Base-by-base conservation (phyloP, 2,113 vertebrate species). In the Sitta europaea region DNA sequence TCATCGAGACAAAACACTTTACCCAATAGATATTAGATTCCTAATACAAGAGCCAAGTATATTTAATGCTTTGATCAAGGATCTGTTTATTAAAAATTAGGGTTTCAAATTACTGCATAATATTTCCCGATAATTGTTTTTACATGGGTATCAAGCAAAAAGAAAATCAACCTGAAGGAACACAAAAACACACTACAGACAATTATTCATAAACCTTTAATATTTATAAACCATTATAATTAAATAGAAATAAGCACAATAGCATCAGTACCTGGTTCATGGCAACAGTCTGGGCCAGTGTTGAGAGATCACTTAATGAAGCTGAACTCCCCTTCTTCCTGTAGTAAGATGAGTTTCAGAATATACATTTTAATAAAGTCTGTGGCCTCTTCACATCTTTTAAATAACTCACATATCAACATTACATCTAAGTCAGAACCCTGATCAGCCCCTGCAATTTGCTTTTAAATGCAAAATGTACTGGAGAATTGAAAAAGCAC, bases 251-350 rank as follows among this genome's bases (percentile, higher is more conserved):
- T 27, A 66, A 10, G 20, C 5, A 65, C 6, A 65, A 66, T 1
- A 58, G n/a, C 24, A 62, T 27, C 66, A 40, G 24, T 97, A 98
- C 98, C 97, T 98, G 98, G 40, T 40, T 94, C 63, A 94, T 58
- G 73, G 91, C 53, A 23, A 92, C 61, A 58, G 94, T 68, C 7
- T 90, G 92, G 47, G 70, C 72, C 16, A 98, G 51, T 19, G 47
- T 62, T 58, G 94, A 93, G 48, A 98, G 78, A 7, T 98, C 97
- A 13, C 96, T 90, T 11, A 97, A 45, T 3, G 98, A 98, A 45
- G 94, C 95, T 51, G 97, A 97, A 45, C 15, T 90, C 65, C 93
- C 96, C 73, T 97, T 97, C 84, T 90, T 97, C 66, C 98, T 98
- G 97, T 1, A 71, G 68, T 36, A 89, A 89, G 4, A 36, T 18